Conservation (phyloP, 2,113 vertebrate species). For the Shinisaurus crocodilurus region DNA sequence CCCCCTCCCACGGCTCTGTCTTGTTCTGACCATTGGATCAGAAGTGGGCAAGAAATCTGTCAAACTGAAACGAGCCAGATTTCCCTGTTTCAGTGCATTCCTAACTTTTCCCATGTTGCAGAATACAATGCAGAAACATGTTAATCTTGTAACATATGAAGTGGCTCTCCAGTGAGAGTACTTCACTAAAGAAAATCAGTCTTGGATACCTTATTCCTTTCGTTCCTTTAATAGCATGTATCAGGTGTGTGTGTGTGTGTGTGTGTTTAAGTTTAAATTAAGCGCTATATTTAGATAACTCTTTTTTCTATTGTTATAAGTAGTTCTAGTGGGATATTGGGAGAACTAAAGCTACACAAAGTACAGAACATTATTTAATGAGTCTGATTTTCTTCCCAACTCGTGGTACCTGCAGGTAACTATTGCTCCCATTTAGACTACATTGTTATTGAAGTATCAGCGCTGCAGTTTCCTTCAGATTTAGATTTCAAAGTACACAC, state of each 20-base stretch:
- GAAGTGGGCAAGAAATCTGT: no score
- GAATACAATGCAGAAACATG: background rate
- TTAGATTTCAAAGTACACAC: constrained; percentile 7
- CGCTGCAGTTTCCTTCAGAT: constrained; percentile 1
- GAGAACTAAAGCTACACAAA: background rate
- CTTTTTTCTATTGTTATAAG: constrained; percentile 4
- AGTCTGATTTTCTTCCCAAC: constrained; percentile 8
- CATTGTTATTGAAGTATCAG: constrained; percentile 29
- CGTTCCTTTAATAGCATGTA: constrained; percentile 4
- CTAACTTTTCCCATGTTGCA: background rate
- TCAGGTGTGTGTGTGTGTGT: background rate
- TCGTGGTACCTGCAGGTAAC: background rate
- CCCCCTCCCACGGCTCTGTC: no score
- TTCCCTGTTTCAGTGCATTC: no score
- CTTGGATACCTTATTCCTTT: background rate
- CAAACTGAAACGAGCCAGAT: no score
- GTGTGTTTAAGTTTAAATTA: constrained; percentile 1
- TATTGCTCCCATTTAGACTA: constrained; percentile 11
- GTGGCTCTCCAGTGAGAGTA: constrained; percentile 5
- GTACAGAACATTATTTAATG: constrained; percentile 23
- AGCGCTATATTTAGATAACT: constrained; percentile 21
- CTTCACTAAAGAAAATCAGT: constrained; percentile 24
- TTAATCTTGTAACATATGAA: constrained; percentile 8
- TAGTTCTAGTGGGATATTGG: background rate
- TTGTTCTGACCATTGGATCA: no score